Evolutionary conservation across 2,888 invertebrate genomes (phyloP).

Genomic region (Macrosoma leucophasiata): DNA sequence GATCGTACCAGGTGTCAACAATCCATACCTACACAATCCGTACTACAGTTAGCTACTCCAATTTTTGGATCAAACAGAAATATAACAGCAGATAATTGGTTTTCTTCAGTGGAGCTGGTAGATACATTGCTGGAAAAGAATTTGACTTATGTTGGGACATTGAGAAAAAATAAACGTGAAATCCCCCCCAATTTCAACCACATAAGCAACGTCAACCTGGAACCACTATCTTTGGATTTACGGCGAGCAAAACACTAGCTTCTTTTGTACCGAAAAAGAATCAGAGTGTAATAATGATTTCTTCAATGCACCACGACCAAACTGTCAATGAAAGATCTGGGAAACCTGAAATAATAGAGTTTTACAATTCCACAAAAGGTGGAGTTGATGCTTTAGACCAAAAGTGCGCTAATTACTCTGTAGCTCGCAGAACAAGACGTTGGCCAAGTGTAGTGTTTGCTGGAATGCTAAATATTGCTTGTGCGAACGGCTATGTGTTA

Average conservation of each 20-base stretch:
- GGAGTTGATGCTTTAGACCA: neutral
- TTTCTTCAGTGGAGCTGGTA: conserved; percentile 12
- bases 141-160: conserved; percentile 9
- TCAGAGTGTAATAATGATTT: conserved; percentile 1
- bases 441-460: neutral
- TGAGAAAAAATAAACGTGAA: neutral
- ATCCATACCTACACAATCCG: conserved; percentile 6
- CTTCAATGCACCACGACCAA: conserved; percentile 1
- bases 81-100: conserved; percentile 14
- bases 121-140: conserved; percentile 8
- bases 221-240: conserved; percentile 1
- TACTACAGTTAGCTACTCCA: conserved; percentile 6
- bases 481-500: conserved; percentile 9
- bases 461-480: neutral
- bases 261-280: conserved; percentile 15
- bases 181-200: neutral
- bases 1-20: neutral
- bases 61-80: conserved; percentile 11
- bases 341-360: neutral
- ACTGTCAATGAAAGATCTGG: neutral
- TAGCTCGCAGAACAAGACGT: neutral
- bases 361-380: neutral
- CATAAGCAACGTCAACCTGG: neutral
- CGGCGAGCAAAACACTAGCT: conserved; percentile 1
- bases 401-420: conserved; percentile 1